Evolutionary conservation across 2,797 vertebrate genomes (phyloP), one percentile per base, ranked within the genome.

Genomic region (Microhierax caerulescens): DNA sequence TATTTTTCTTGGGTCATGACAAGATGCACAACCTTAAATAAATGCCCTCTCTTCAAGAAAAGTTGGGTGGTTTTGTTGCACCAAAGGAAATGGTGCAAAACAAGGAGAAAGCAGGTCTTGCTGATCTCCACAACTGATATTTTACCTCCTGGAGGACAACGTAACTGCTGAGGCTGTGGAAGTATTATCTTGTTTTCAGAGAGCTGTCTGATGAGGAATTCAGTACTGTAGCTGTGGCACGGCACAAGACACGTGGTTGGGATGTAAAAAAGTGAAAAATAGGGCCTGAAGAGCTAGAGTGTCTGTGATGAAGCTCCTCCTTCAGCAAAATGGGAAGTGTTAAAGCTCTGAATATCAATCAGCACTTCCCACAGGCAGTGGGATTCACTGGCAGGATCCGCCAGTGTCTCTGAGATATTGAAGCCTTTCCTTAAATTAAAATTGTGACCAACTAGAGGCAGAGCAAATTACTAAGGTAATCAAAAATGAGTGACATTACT

Each of bases 321-420:
- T 95, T 91, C 92, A 91, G 89, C 81, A 93, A 96, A 97, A 97
- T n/a, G 72, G 91, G 84, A 96, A 91, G 96, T 96, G 94, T 96
- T 97, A 95, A 95, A 96, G 94, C 92, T 93, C 81, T 94, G 95
- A 96, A 96, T 96, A 97, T 96, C 96, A 96, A 91, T 94, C 94
- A 93, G 94, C 87, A 87, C 96, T 96, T 97, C 96, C 96, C 91
- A 97, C 96, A 91, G 89, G 91, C 96, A 90, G 94, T 95, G 84
- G 96, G 91, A 96, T 95, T 96, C 95, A 88, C 78, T 95, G 87
- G 68, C 75, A 96, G 92, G 91, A 90, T 92, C 89, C 7, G 10
- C 78, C 82, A 88, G 78, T 87, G 94, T 95, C 86, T 89, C 94
- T 77, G 89, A 96, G 75, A 97, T 87, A 75, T 50, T 1, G 13